phyloP scores from a whole-genome alignment of 1,140 invertebrate species.

The Drosophila azteca region DNA sequence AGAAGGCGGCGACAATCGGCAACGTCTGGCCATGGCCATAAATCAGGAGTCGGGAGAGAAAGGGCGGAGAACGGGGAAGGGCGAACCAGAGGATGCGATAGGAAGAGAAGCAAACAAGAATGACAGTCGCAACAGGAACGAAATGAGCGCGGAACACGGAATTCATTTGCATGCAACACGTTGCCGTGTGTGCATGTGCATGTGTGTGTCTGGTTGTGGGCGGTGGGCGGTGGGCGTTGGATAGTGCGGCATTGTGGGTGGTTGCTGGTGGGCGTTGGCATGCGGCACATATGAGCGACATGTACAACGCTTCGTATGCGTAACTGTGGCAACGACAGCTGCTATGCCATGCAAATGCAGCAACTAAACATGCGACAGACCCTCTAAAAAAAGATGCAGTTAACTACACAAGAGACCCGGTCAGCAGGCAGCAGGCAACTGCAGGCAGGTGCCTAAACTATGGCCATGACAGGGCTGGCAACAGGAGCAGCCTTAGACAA shows the following conservation, averaged over 20 bases:
- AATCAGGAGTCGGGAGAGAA: constrained; percentile 13
- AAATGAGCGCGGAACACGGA: constrained; percentile 42
- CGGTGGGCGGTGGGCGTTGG: not conserved
- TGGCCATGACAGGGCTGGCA: constrained; percentile 30
- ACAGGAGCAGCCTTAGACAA: too few relatives aligned
- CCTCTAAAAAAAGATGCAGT: constrained; percentile 39
- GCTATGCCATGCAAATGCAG: constrained; percentile 18
- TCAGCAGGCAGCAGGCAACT: constrained; percentile 21
- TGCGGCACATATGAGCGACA: constrained; percentile 52
- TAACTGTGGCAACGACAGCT: constrained; percentile 44
- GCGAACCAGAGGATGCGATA: constrained; percentile 4
- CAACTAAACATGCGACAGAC: constrained; percentile 27
- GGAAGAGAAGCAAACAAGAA: constrained; percentile 34
- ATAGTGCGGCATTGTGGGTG: not conserved
- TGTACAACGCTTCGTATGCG: constrained; percentile 51
- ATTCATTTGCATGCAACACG: constrained; percentile 80
- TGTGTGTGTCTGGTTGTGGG: constrained; percentile 14
- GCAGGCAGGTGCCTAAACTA: constrained; percentile 15
- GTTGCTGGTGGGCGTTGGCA: constrained; percentile 2
- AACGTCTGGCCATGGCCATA: constrained; percentile 29
- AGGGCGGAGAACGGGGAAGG: not conserved
- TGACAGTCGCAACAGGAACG: constrained; percentile 38
- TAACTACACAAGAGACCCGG: constrained; percentile 59
- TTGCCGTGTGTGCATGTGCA: constrained; percentile 48
- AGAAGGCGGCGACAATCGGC: constrained; percentile 47